phyloP scores from a whole-genome alignment of 2,113 vertebrate species.

The Chlamydotis undulata region DNA sequence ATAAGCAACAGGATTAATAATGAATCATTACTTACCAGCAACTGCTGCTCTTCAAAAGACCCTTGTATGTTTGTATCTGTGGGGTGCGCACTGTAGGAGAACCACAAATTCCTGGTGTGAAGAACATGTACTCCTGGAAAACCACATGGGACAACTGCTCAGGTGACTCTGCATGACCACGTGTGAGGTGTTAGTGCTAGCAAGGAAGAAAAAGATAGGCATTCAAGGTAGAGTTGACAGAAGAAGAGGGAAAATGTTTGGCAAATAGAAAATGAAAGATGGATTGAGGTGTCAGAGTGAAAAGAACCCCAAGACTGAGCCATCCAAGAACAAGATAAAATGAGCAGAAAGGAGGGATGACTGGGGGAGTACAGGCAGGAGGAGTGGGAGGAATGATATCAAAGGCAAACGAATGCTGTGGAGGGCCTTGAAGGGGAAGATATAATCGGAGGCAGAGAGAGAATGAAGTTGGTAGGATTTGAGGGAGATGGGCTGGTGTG shows the following conservation, averaged over 20 bases:
- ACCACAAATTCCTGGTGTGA: background rate
- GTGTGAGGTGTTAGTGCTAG: background rate
- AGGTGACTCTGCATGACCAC: background rate
- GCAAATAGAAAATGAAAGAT: background rate
- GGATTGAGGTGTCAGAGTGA: background rate
- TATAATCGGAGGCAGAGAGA: background rate
- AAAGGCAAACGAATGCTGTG: background rate
- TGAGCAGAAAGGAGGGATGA: background rate
- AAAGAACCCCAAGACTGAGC: background rate
- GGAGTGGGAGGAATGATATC: background rate
- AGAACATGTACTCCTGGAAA: background rate
- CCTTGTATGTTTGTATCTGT: background rate
- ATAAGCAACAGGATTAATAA: background rate
- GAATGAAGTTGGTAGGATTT: background rate
- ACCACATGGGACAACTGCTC: background rate
- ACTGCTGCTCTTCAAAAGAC: background rate
- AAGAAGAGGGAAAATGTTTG: background rate
- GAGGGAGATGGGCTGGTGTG: background rate
- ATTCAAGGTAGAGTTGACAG: background rate
- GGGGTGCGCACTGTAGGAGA: background rate
- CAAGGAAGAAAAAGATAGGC: background rate
- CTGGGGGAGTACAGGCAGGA: background rate
- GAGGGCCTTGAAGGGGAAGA: background rate
- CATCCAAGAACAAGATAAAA: background rate
- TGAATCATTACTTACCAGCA: background rate